Evolutionary conservation across 2,797 vertebrate genomes (phyloP).

Genomic region (Parauchenoglanis ngamensis): DNA sequence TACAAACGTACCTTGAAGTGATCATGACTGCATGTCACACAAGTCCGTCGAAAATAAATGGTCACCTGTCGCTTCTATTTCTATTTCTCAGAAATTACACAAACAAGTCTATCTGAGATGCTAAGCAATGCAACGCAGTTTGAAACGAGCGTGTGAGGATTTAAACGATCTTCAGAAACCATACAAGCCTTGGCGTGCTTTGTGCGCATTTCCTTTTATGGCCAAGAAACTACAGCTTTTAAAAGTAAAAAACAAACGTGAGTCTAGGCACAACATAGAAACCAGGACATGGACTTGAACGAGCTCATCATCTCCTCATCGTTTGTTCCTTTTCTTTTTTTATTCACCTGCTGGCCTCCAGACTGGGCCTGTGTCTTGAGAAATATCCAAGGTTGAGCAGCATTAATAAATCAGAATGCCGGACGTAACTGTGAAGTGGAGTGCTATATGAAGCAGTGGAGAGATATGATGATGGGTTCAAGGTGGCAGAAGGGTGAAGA

Average conservation of each 20-base stretch:
- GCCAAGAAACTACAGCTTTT: background rate
- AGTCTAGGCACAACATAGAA: background rate
- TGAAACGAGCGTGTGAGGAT: background rate
- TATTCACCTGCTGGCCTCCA: background rate
- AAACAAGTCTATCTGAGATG: background rate
- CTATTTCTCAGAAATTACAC: background rate
- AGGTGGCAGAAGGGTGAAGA: conserved; percentile 63
- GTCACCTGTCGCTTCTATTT: background rate
- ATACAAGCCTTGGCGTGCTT: no score
- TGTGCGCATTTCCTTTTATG: background rate
- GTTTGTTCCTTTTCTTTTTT: conserved; percentile 2
- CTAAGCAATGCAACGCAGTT: background rate
- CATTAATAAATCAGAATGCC: conserved; percentile 48
- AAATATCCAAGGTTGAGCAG: conserved; percentile 36
- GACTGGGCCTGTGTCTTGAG: conserved; percentile 9
- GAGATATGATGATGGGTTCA: conserved; percentile 63
- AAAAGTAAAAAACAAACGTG: background rate
- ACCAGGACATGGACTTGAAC: background rate
- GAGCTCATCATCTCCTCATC: background rate
- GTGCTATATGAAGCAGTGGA: conserved; percentile 45
- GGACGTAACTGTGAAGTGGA: conserved; percentile 33
- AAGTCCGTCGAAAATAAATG: background rate
- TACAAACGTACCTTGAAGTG: background rate
- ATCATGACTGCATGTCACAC: background rate
- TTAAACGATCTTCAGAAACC: background rate